These are phyloP conservation scores for Mustela lutreola DNA, from an alignment of 2,113 vertebrate species.

Conservation along the genomic window DNA sequence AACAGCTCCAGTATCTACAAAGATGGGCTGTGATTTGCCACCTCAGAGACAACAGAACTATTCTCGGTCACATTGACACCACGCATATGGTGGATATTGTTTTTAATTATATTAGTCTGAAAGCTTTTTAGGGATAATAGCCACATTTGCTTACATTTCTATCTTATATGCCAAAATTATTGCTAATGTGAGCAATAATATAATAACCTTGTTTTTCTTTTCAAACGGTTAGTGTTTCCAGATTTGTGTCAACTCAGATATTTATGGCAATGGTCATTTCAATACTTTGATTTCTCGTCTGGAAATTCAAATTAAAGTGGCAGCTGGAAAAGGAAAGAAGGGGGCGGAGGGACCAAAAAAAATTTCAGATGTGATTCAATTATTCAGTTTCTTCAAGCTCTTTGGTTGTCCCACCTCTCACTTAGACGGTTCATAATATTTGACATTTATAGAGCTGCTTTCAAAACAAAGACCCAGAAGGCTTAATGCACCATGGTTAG, in stretches of 20 bases:
- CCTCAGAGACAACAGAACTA: background rate
- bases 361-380: background rate
- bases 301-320: conserved; percentile 32
- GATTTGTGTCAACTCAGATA: background rate
- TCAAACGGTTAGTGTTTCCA: background rate
- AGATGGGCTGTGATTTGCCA: background rate
- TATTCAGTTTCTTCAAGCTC: background rate
- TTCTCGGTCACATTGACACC: background rate
- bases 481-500: conserved; percentile 1
- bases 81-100: fast-evolving
- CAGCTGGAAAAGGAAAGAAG: background rate
- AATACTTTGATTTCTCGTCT: background rate
- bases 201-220: background rate
- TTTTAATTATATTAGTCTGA: background rate
- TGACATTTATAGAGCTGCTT: conserved; percentile 66
- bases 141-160: background rate
- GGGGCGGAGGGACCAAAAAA: background rate
- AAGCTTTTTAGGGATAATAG: background rate
- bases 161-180: background rate
- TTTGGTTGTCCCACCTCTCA: conserved; percentile 40
- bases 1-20: background rate
- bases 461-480: conserved; percentile 58
- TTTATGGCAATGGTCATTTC: background rate
- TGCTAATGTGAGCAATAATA: background rate
- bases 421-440: background rate